phyloP scores from a whole-genome alignment of 2,888 invertebrate genomes.

The Ophion costatus region DNA sequence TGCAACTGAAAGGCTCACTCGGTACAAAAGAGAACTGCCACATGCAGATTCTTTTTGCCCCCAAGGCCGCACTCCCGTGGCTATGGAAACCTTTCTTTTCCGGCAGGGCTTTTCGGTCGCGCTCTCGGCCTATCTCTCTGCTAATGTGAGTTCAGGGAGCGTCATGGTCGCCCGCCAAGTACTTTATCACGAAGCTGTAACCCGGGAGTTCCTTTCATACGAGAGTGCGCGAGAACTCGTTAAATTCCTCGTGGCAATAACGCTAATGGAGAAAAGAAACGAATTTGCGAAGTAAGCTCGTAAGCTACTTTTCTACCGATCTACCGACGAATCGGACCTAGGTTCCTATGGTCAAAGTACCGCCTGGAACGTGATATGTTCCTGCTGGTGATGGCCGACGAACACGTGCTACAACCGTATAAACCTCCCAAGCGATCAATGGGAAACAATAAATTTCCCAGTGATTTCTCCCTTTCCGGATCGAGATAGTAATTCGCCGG shows the following conservation, averaged over 20 bases:
- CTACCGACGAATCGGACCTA: conserved; percentile 3
- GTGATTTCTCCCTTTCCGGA: conserved; percentile 65
- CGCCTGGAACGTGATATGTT: conserved; percentile 34
- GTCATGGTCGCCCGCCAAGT: conserved; percentile 18
- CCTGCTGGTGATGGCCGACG: not conserved
- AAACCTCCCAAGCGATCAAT: conserved; percentile 53
- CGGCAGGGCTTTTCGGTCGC: conserved; percentile 21
- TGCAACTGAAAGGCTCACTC: conserved; percentile 55
- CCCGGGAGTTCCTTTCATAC: conserved; percentile 13
- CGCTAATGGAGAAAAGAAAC: conserved; percentile 50
- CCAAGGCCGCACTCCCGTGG: conserved; percentile 43
- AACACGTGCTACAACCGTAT: conserved; percentile 24
- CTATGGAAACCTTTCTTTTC: conserved; percentile 49
- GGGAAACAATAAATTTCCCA: conserved; percentile 74
- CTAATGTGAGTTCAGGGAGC: conserved; percentile 38
- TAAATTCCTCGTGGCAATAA: conserved; percentile 46
- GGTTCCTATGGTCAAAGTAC: conserved; percentile 1
- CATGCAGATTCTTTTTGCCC: conserved; percentile 62
- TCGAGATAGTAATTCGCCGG: conserved; percentile 74
- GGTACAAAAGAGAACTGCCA: conserved; percentile 63
- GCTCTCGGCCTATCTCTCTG: conserved; percentile 5
- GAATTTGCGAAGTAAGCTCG: conserved; percentile 11
- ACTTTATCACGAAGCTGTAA: conserved; percentile 28
- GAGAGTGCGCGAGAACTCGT: conserved; percentile 32
- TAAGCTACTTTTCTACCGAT: not conserved